Conservation (phyloP, 2,113 vertebrate genomes). For the Cisticola juncidis region DNA sequence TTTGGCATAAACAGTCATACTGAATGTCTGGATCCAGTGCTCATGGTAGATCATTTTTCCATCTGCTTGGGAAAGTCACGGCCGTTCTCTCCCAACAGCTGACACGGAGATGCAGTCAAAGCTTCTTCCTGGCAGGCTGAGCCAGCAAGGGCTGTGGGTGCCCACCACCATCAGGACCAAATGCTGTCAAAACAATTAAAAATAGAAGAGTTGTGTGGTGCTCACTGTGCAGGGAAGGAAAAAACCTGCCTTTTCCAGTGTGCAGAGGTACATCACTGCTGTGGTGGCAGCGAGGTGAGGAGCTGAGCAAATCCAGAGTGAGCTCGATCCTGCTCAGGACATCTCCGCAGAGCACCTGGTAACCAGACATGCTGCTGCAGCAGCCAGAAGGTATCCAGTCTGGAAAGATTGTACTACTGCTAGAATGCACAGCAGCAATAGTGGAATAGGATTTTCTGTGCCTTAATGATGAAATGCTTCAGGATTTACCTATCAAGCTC, state of each 20-base stretch:
- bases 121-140: background rate
- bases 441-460: background rate
- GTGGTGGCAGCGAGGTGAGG: rapidly evolving
- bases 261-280: background rate
- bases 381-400: background rate
- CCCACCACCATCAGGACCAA: background rate
- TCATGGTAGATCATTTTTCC: slow-evolving; percentile 8
- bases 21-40: background rate
- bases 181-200: background rate
- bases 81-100: background rate
- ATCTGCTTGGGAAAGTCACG: slow-evolving; percentile 22
- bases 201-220: background rate
- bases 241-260: background rate
- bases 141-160: background rate
- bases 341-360: background rate
- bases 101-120: background rate
- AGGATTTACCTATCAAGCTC: background rate
- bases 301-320: background rate
- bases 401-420: background rate
- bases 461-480: background rate
- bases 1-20: background rate
- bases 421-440: background rate
- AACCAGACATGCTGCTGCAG: background rate
- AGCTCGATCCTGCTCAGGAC: background rate
- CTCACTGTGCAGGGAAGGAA: background rate